Evolutionary conservation across 1,140 invertebrate species (phyloP).

Genomic region (Trissolcus basalis): DNA sequence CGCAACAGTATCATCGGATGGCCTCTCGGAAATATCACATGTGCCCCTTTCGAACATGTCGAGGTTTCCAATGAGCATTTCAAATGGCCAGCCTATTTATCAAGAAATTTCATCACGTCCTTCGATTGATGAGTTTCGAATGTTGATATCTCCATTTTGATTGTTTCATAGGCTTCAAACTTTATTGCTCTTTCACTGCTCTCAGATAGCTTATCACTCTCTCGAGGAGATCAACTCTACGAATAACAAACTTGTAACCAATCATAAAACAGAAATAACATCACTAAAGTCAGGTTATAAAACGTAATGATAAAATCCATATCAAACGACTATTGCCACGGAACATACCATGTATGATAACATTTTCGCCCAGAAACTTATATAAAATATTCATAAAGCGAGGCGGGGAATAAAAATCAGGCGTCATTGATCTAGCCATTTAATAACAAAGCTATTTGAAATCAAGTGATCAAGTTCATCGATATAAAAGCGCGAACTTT

Average conservation of each 20-base stretch:
- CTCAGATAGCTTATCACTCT: background rate
- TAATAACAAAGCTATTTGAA: background rate
- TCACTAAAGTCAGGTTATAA: no score
- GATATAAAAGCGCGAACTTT: no score
- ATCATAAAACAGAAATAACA: no score
- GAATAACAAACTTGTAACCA: no score
- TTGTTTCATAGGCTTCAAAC: conserved; percentile 13
- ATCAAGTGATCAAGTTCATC: no score
- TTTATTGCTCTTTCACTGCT: conserved; percentile 1
- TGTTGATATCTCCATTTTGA: conserved; percentile 34
- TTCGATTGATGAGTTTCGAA: conserved; percentile 26
- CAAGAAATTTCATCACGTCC: conserved; percentile 33
- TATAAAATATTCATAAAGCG: no score
- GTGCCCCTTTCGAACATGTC: conserved; percentile 13
- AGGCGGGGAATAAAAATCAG: no score
- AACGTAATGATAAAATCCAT: no score
- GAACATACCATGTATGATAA: no score
- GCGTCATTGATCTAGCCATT: no score
- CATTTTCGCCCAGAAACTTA: no score
- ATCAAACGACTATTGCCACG: no score
- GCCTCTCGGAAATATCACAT: conserved; percentile 15
- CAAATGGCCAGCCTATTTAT: conserved; percentile 14
- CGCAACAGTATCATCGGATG: conserved; percentile 9
- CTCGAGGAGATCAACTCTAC: background rate
- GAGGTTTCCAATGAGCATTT: conserved; percentile 23